phyloP scores from a whole-genome alignment of 2,113 vertebrate species.

The Chauna torquata region DNA sequence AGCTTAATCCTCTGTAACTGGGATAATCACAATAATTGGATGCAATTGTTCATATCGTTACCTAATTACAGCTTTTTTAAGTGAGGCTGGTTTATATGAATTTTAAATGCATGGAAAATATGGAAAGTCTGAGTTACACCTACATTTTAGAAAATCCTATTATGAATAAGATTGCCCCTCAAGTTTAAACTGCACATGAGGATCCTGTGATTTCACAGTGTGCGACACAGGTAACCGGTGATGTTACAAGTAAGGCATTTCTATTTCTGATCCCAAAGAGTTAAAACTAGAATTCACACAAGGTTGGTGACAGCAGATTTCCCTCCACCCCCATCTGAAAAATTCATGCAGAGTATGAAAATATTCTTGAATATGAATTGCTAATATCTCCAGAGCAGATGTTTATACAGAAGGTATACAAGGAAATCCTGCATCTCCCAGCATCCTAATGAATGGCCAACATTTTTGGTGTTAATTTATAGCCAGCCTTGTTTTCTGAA shows the following conservation, averaged over 20 bases:
- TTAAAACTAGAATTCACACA: background rate
- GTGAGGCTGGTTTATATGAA: background rate
- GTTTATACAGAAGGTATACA: background rate
- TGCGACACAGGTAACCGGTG: background rate
- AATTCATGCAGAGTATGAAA: background rate
- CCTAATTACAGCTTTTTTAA: background rate
- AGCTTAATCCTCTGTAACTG: conserved; percentile 28
- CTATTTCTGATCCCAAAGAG: background rate
- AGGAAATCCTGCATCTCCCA: background rate
- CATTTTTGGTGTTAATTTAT: conserved; percentile 1
- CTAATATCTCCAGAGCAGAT: background rate
- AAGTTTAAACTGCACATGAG: background rate
- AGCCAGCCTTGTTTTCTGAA: background rate
- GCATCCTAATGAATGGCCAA: background rate
- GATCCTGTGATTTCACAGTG: background rate
- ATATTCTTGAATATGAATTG: background rate
- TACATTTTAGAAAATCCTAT: background rate
- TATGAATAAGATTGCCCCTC: background rate
- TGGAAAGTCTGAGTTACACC: background rate
- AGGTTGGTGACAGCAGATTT: background rate
- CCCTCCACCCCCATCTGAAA: background rate
- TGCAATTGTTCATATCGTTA: conserved; percentile 36
- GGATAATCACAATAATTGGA: conserved; percentile 45
- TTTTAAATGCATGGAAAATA: background rate
- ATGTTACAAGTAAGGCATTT: background rate